A percentile compares a stretch with the other conserved stretches of the same genome.
Conservation (phyloP, 1,140 invertebrate genomes). For the Macrobrachium nipponense region DNA sequence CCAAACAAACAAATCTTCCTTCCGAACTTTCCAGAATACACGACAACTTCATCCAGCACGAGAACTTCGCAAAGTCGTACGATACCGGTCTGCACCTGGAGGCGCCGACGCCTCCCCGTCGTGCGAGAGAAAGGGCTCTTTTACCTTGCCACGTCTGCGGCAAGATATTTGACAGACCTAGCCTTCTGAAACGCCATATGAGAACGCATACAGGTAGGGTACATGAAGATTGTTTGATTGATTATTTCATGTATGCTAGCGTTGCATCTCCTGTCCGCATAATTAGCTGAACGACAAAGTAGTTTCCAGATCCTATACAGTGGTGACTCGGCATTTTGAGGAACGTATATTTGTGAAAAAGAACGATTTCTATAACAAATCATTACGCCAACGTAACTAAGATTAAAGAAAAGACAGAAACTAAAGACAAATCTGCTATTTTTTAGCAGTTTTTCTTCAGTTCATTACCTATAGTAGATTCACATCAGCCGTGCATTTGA, state of each 20-base stretch:
- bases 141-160: slow-evolving; percentile 70
- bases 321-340: too few species aligned
- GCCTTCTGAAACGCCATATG: slow-evolving; percentile 62
- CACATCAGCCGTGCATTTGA: too few species aligned
- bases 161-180: slow-evolving; percentile 71
- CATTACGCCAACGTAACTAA: too few species aligned
- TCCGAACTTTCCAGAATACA: not conserved
- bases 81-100: not conserved
- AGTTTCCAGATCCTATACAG: too few species aligned
- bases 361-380: not conserved
- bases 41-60: slow-evolving; percentile 10
- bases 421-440: too few species aligned
- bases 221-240: slow-evolving; percentile 66
- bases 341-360: not conserved
- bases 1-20: not conserved
- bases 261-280: too few species aligned
- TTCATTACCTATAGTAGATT: too few species aligned
- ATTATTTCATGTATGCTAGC: not conserved
- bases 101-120: not conserved
- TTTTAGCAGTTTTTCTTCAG: too few species aligned
- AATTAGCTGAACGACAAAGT: too few species aligned
- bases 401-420: too few species aligned
- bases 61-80: not conserved
- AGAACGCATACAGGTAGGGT: slow-evolving; percentile 69
- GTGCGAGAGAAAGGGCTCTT: slow-evolving; percentile 46